These are phyloP conservation scores for Sarcophaga carnaria DNA, from an alignment of 2,888 invertebrate species.

Conservation along the genomic window DNA sequence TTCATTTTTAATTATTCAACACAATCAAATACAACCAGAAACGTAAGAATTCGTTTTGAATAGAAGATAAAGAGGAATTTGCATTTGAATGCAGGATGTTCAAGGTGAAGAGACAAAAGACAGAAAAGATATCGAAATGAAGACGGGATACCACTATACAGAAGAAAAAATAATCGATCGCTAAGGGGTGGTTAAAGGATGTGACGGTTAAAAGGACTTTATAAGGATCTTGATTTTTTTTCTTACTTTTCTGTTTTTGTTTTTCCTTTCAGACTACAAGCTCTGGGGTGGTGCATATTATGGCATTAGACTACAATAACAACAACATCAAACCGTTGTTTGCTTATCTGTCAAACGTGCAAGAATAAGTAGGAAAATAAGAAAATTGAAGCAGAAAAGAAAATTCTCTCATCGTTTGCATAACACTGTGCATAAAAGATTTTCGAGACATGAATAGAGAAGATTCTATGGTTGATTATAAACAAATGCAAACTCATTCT, in stretches of 20 bases:
- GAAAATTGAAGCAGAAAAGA: constrained; percentile 31
- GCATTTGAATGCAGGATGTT: constrained; percentile 58
- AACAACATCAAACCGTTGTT: constrained; percentile 10
- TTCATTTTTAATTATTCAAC: constrained; percentile 10
- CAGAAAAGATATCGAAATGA: neutral
- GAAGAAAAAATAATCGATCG: constrained; percentile 1
- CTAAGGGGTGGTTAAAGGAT: constrained; percentile 55
- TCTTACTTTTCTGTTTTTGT: neutral
- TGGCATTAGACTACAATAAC: constrained; percentile 47
- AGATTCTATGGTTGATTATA: constrained; percentile 40
- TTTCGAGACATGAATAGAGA: constrained; percentile 30
- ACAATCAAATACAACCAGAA: constrained; percentile 15
- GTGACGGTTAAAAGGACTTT: constrained; percentile 63
- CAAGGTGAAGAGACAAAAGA: constrained; percentile 50
- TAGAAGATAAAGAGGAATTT: constrained; percentile 41
- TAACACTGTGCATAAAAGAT: constrained; percentile 53
- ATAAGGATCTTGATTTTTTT: constrained; percentile 59
- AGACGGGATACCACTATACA: neutral
- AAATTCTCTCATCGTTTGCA: constrained; percentile 70
- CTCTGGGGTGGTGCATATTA: constrained; percentile 62
- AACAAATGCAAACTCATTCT: constrained; percentile 47
- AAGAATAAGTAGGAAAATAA: constrained; percentile 28
- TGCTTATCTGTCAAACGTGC: constrained; percentile 39
- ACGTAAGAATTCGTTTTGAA: constrained; percentile 17
- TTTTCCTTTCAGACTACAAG: constrained; percentile 10